Evolutionary conservation across 2,797 vertebrate species (phyloP).

Genomic region (Moxostoma hubbsi): DNA sequence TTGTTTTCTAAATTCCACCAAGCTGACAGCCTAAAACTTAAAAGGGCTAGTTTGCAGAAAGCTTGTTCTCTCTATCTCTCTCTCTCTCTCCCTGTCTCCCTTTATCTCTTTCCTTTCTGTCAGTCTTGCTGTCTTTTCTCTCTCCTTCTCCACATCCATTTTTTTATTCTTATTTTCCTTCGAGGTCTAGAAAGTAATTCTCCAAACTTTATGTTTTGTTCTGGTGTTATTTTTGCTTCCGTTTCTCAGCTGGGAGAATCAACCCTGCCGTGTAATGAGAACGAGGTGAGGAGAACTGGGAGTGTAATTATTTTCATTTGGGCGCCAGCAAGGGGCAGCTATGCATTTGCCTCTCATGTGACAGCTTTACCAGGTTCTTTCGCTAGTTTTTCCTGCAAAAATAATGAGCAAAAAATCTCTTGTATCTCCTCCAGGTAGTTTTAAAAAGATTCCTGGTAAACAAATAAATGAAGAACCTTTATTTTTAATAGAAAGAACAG

Average conservation of each 20-base stretch:
- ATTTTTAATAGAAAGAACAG: not conserved
- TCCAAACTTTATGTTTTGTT: constrained; percentile 56
- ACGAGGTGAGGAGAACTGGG: constrained; percentile 71
- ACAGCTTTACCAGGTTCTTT: constrained; percentile 65
- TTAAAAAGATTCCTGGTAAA: constrained; percentile 68
- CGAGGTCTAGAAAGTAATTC: constrained; percentile 24
- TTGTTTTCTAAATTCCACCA: constrained; percentile 42
- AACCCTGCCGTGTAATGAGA: constrained; percentile 73
- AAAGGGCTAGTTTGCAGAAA: constrained; percentile 42
- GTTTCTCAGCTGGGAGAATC: constrained; percentile 58
- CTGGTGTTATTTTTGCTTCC: constrained; percentile 44
- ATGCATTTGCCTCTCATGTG: constrained; percentile 53
- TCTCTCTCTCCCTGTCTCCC: not conserved
- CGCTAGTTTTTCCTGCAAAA: constrained; percentile 61
- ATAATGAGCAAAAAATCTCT: constrained; percentile 74
- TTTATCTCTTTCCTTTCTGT: not conserved
- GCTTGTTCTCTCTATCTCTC: not conserved
- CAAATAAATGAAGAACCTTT: constrained; percentile 48
- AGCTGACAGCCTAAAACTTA: constrained; percentile 47
- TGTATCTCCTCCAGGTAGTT: constrained; percentile 67
- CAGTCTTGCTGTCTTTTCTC: constrained; percentile 11
- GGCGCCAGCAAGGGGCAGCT: constrained; percentile 64
- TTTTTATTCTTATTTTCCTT: constrained; percentile 8
- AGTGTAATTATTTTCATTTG: constrained; percentile 83
- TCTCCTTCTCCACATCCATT: constrained; percentile 3